Conservation (phyloP, 2,888 invertebrate genomes). For the Melipona beecheii region DNA sequence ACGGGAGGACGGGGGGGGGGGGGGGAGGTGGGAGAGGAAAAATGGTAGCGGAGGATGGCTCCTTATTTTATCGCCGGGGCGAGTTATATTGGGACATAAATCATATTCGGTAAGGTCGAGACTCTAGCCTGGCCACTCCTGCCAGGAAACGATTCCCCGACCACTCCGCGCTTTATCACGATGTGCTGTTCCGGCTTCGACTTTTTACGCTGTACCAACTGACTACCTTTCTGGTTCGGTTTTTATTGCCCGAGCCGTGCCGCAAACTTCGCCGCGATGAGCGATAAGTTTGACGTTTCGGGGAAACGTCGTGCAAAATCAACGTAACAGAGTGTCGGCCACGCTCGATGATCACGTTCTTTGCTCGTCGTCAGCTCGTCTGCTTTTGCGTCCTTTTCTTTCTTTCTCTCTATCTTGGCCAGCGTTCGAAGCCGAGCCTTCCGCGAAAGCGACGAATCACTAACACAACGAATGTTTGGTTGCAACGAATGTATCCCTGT, state of each 20-base stretch:
- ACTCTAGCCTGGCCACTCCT: slow-evolving; percentile 70
- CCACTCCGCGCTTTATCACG: slow-evolving; percentile 69
- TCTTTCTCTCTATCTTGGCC: too few species aligned
- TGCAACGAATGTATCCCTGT: too few species aligned
- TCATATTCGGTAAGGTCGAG: slow-evolving; percentile 79
- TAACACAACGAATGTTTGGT: too few species aligned
- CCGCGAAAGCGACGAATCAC: too few species aligned
- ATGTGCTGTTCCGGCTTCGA: slow-evolving; percentile 55
- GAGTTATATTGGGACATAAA: slow-evolving; percentile 79
- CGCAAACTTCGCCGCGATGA: slow-evolving; percentile 49
- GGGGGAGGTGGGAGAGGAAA: neutral
- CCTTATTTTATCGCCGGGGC: slow-evolving; percentile 76
- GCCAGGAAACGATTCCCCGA: slow-evolving; percentile 65
- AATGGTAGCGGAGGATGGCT: slow-evolving; percentile 59
- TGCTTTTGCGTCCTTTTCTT: neutral
- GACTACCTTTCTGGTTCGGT: slow-evolving; percentile 44
- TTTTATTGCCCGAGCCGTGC: slow-evolving; percentile 44
- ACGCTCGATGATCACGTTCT: slow-evolving; percentile 24
- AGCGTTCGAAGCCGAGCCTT: too few species aligned
- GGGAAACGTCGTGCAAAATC: slow-evolving; percentile 50
- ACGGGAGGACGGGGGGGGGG: neutral
- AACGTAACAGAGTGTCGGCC: slow-evolving; percentile 32
- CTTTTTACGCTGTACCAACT: slow-evolving; percentile 48
- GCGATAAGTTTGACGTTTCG: slow-evolving; percentile 61
- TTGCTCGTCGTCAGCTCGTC: neutral